Evolutionary conservation across 2,113 vertebrate genomes (phyloP).

Genomic region (Turdus rufiventris): DNA sequence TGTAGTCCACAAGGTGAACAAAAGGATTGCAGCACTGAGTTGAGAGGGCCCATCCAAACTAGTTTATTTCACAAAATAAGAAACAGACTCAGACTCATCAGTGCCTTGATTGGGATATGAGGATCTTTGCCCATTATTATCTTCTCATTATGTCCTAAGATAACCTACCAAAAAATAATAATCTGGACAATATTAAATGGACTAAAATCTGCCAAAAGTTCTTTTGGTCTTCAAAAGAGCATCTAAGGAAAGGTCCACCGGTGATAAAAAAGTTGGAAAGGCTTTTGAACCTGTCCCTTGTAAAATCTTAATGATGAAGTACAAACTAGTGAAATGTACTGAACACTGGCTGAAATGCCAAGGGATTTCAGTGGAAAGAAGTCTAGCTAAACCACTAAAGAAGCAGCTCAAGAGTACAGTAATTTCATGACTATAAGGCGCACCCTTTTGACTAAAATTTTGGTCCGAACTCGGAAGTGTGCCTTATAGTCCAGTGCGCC

Average conservation of each 20-base stretch:
- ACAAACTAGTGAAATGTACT: not conserved
- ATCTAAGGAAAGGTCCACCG: not conserved
- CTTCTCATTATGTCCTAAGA: not conserved
- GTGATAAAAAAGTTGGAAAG: not conserved
- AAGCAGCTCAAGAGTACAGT: not conserved
- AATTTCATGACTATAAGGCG: no score
- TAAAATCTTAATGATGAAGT: not conserved
- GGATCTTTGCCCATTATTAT: not conserved
- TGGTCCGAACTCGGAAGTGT: no score
- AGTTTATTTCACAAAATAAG: not conserved
- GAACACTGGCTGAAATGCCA: not conserved
- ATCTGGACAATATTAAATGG: not conserved
- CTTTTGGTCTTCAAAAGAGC: not conserved
- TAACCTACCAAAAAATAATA: not conserved
- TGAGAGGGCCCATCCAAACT: not conserved
- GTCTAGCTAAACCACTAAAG: not conserved
- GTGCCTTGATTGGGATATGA: fast-evolving
- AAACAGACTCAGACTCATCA: not conserved
- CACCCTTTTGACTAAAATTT: no score
- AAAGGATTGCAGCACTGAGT: not conserved
- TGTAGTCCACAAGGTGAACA: not conserved
- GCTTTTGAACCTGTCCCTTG: not conserved
- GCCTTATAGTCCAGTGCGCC: no score
- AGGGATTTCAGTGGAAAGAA: not conserved
- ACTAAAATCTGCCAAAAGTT: not conserved